Evolutionary conservation across 2,113 vertebrate genomes (phyloP).

Genomic region (Poicephalus gulielmi): DNA sequence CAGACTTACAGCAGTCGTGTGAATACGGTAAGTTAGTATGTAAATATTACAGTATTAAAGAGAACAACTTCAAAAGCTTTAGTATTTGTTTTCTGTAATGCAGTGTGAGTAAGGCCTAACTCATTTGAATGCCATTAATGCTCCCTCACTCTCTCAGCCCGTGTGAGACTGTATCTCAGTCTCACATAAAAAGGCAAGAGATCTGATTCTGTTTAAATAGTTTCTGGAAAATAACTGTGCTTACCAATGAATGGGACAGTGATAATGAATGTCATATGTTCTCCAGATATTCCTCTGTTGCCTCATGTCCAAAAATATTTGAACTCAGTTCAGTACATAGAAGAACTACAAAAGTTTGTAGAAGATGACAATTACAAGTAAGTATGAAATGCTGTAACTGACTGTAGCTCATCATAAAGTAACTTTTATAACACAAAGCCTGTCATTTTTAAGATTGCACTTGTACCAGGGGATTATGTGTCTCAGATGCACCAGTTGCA

Average conservation of each 20-base stretch:
- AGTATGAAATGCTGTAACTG: conserved; percentile 41
- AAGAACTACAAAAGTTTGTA: conserved; percentile 99
- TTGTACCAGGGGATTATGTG: rapidly evolving
- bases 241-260: background rate
- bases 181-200: background rate
- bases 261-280: conserved; percentile 12
- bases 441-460: background rate
- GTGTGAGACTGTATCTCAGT: background rate
- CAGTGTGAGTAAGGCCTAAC: background rate
- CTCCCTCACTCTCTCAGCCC: background rate
- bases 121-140: background rate
- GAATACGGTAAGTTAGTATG: conserved; percentile 85
- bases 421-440: background rate
- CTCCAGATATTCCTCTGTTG: conserved; percentile 89
- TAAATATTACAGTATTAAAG: background rate
- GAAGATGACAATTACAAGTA: conserved; percentile 99
- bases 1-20: conserved; percentile 95
- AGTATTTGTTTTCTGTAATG: background rate
- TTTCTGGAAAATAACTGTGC: background rate
- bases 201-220: background rate
- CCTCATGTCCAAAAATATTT: conserved; percentile 98
- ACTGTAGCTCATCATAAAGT: background rate
- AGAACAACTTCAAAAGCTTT: background rate
- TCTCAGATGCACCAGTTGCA: background rate
- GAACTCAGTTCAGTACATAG: conserved; percentile 96